Evolutionary conservation across 2,888 invertebrate species (phyloP).

Genomic region (Selenia dentaria): DNA sequence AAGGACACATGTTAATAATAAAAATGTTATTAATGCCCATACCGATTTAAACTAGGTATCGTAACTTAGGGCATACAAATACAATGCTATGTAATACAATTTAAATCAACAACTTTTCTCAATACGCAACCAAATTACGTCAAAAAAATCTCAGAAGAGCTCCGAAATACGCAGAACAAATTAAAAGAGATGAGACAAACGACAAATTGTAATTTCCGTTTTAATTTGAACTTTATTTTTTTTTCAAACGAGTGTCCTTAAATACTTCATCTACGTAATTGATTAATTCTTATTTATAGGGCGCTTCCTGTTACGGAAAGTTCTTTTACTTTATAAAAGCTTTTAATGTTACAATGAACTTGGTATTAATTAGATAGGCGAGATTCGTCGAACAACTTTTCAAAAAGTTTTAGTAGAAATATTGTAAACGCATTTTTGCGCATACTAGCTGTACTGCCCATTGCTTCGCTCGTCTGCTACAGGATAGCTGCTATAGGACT

Average conservation of each 20-base stretch:
- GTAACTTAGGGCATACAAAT: no score
- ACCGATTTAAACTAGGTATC: no score
- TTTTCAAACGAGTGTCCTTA: constrained; percentile 16
- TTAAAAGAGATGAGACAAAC: constrained; percentile 23
- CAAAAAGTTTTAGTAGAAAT: neutral
- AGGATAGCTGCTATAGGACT: no score
- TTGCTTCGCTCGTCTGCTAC: no score
- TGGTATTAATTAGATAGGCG: constrained; percentile 14
- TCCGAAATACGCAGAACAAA: constrained; percentile 12
- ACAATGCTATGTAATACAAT: no score
- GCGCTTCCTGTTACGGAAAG: constrained; percentile 11
- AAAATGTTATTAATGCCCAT: no score
- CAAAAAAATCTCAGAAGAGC: constrained; percentile 1
- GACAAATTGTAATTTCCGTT: constrained; percentile 23
- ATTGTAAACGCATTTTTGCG: neutral
- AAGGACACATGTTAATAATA: no score
- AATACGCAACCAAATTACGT: neutral
- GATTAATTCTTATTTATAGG: constrained; percentile 24
- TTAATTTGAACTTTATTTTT: constrained; percentile 23
- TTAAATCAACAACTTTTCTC: neutral
- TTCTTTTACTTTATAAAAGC: constrained; percentile 14
- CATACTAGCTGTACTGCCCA: no score
- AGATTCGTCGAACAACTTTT: constrained; percentile 9
- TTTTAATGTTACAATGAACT: constrained; percentile 16
- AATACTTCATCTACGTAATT: constrained; percentile 23